A percentile compares a stretch with the other conserved stretches of the same genome.
Evolutionary conservation across 2,888 invertebrate genomes (phyloP).

Genomic region (Lithodes maja): DNA sequence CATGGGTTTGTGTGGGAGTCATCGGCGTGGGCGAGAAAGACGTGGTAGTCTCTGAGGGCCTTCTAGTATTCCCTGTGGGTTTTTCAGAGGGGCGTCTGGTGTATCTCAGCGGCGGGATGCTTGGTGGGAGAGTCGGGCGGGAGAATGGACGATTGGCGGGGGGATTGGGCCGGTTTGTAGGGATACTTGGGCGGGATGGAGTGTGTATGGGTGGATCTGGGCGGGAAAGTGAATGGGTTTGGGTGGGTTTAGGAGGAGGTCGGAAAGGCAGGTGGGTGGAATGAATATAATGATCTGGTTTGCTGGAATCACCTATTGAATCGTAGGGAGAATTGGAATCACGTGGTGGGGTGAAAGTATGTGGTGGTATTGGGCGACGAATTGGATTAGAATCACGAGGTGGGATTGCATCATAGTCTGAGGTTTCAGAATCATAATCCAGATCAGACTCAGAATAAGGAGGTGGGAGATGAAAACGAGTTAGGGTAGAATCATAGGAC

Average conservation of each 20-base stretch:
- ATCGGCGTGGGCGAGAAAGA: background rate
- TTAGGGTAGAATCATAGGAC: no score
- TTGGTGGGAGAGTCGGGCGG: constrained; percentile 20
- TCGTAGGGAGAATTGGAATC: background rate
- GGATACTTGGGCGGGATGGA: background rate
- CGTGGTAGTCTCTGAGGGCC: background rate
- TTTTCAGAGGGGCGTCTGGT: constrained; percentile 39
- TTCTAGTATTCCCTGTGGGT: background rate
- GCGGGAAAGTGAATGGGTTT: background rate
- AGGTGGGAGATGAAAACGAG: no score
- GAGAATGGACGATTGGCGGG: background rate
- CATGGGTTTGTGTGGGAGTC: background rate
- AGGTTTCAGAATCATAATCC: no score
- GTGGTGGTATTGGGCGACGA: background rate
- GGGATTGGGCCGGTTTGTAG: background rate
- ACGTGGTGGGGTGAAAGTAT: background rate
- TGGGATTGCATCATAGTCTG: background rate
- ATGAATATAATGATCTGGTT: background rate
- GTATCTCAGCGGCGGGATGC: constrained; percentile 49
- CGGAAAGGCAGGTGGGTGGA: constrained; percentile 25
- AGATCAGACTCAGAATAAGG: no score
- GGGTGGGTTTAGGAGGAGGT: background rate
- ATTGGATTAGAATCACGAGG: background rate
- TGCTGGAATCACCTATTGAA: background rate
- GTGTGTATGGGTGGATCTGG: background rate